phyloP scores from a whole-genome alignment of 2,113 vertebrate species.

The Pollachius pollachius region DNA sequence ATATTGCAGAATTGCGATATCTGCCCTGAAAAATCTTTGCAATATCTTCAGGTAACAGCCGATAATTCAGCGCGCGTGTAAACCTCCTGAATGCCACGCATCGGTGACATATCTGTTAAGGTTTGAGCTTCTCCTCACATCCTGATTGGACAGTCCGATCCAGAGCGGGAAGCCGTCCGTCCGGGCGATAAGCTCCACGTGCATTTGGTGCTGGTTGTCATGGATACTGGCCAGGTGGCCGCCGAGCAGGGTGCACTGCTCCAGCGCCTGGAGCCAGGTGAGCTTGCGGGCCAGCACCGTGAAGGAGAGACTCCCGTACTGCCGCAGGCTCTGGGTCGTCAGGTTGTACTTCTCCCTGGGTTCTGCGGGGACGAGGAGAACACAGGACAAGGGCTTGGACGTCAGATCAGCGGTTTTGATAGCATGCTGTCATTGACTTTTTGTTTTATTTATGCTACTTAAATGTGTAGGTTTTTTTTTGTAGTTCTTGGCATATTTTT shows the following conservation, averaged over 20 bases:
- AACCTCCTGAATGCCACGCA: no score
- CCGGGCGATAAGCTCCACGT: constrained; percentile 77
- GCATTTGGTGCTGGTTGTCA: constrained; percentile 65
- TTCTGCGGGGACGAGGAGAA: background rate
- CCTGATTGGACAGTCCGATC: constrained; percentile 89
- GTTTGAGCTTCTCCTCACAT: constrained; percentile 71
- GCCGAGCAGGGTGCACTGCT: constrained; percentile 71
- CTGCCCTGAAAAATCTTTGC: no score
- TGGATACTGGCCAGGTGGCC: constrained; percentile 87
- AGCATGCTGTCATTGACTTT: no score
- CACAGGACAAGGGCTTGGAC: background rate
- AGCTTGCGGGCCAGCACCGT: constrained; percentile 76
- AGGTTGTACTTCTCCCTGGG: constrained; percentile 58
- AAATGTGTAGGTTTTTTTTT: no score
- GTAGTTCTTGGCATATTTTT: no score
- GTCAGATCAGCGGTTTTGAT: no score
- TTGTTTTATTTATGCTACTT: no score
- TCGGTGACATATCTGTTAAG: no score
- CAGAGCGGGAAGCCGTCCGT: constrained; percentile 88
- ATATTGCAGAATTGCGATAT: no score
- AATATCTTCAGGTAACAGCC: no score
- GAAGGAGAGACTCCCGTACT: constrained; percentile 74
- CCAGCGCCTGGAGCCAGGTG: constrained; percentile 85
- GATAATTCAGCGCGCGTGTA: no score
- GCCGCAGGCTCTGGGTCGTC: constrained; percentile 60